Base-by-base conservation (phyloP, 2,797 vertebrate genomes). In the Limosa lapponica region DNA sequence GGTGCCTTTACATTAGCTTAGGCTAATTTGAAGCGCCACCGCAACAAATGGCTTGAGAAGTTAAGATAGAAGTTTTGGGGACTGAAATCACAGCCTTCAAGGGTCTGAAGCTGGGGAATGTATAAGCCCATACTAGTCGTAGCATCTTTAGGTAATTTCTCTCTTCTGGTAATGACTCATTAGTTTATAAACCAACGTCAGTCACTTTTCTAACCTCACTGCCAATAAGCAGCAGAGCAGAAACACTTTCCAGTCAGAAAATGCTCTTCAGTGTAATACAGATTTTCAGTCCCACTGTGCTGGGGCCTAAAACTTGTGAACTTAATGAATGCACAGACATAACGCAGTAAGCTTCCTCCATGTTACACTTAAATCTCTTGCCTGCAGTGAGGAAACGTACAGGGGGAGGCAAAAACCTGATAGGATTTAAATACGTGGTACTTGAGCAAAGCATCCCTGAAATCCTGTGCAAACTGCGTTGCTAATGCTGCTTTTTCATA, bases 391-490 rank as follows among this genome's bases (percentile, higher is more conserved):
- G 64, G 48, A 93, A 92, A 77, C 1, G 10, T 87, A 52, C 32
- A 72, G 77, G 32, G 30, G 37, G 52, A 90, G 48, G 77, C 32
- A 90, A 79, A 89, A 85, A 73, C 57, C 71, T 69, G 83, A 72
- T 1, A 85, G 69, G 84, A 93, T 78, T 96, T 92, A 89, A 94
- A 85, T 54, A 66, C 2, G 13, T 3, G 43, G 46, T 77, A 65
- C 81, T 90, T 83, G 81, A 94, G 83, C 86, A 87, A 87, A 83
- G 61, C 61, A 89, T n/a, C 52, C 61, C 36, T 78, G 78, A 93
- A 92, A 89, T 90, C 91, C 86, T 92, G 67, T 44, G 81, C 82
- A 91, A 93, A 93, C 82, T 77, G 67, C 67, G 78, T 78, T 85
- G 61, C 49, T 92, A 89, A 93, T 85, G 82, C 73, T 54, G 58